These are phyloP conservation scores for Brienomyrus longianalis DNA, from an alignment of 2,113 vertebrate genomes.

Conservation along the genomic window DNA sequence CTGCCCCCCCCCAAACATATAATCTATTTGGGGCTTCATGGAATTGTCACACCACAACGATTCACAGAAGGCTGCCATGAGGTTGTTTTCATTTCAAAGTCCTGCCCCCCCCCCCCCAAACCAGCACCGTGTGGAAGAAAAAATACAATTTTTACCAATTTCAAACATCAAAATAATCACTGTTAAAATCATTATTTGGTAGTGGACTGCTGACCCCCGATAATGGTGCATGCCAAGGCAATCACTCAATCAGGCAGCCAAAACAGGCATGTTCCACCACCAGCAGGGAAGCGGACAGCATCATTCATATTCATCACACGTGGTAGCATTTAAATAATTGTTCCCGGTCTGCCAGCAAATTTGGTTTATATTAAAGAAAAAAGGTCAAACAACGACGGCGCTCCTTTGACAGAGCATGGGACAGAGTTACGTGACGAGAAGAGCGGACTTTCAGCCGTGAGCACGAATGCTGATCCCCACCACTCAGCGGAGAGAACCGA, in stretches of 20 bases:
- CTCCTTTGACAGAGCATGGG: neutral
- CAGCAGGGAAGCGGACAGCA: neutral
- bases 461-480: too few relatives aligned
- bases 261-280: neutral
- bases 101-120: neutral
- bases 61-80: neutral
- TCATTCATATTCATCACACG: neutral
- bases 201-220: neutral
- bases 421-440: neutral
- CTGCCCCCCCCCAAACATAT: neutral
- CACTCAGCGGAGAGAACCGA: too few relatives aligned
- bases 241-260: neutral
- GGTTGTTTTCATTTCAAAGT: neutral
- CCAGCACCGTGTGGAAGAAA: neutral
- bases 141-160: neutral
- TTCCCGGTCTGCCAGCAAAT: neutral
- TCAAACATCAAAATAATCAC: neutral
- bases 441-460: neutral
- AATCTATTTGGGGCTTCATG: neutral
- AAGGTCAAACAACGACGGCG: neutral
- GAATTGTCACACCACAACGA: neutral
- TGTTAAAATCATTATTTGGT: neutral
- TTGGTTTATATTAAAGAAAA: neutral
- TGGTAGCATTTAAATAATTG: neutral
- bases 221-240: neutral